Evolutionary conservation across 2,888 invertebrate genomes (phyloP), one percentile per base, ranked within the genome.

Genomic region (Gandaritis pyraliata): DNA sequence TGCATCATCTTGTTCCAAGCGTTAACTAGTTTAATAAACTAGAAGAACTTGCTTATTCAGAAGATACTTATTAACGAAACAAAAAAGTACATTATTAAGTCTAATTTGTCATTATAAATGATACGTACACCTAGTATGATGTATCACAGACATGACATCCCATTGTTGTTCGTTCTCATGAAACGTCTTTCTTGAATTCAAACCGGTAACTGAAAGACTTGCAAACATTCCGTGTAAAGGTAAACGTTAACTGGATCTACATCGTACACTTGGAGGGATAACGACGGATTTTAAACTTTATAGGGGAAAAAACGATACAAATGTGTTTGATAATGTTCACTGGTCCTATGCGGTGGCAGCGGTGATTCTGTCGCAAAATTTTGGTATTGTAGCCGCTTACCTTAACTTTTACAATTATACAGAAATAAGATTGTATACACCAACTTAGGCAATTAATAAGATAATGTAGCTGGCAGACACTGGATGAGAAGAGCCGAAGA

Each of bases 141-240:
- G 64, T 58, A 61, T 61, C 54, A 38, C 45, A 56, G 38, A 46
- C 58, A 46, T 55, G 51, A 53, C 64, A 54, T 29, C 41, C 48
- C 23, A 61, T 65, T 65, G 65, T 65, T 58, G 47, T 13, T n/a
- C 0, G 23, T 48, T 61, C 65, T 52, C 65, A 65, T 48, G 51
- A 39, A 33, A 53, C 45, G 23, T 53, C 49, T 52, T 58, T 51
- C 52, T 63, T 58, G 51, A 18, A 11, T 36, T 15, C 53, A 58
- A 61, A 60, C 57, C 57, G 60, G 64, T 64, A 60, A 47, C 15
- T 51, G 33, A 15, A 41, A 36, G 39, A 30, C 52, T 49, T 54
- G 51, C 56, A 33, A 57, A 54, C 47, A 49, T 61, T 51, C 63
- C 47, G 36, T 36, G 60, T 54, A 58, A 48, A 29, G 13, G 29